phyloP scores from a whole-genome alignment of 1,140 invertebrate genomes.

The Anagrus nilaparvatae region DNA sequence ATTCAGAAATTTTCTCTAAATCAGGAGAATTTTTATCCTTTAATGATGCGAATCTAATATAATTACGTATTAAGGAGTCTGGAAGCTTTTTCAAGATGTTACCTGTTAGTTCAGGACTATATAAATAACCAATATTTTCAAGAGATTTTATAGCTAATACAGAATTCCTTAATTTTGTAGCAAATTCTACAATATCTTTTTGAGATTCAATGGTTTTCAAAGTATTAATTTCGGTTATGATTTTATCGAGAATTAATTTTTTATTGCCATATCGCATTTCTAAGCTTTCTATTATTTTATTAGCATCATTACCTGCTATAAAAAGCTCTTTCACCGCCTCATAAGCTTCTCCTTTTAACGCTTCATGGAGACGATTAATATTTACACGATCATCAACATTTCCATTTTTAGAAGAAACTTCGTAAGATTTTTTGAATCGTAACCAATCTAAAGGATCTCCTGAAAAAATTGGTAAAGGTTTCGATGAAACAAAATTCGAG shows the following conservation, averaged over 20 bases:
- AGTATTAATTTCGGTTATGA: no score
- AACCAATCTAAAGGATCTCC: constrained; percentile 6
- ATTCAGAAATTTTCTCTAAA: no score
- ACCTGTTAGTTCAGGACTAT: no score
- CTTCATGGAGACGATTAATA: background rate
- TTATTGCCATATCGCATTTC: background rate
- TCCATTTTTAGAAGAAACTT: constrained; percentile 1
- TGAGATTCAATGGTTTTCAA: no score
- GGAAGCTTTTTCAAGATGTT: background rate
- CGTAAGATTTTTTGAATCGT: constrained; percentile 7
- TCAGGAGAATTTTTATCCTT: background rate
- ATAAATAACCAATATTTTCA: background rate
- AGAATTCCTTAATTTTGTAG: no score
- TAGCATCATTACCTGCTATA: background rate
- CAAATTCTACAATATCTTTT: no score
- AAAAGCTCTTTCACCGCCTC: background rate
- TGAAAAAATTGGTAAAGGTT: constrained; percentile 5
- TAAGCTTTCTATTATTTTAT: background rate
- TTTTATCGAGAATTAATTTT: background rate
- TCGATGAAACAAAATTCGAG: no score
- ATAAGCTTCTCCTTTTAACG: background rate
- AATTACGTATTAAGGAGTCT: background rate
- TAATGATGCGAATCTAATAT: background rate
- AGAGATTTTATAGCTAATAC: no score
- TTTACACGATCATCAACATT: constrained; percentile 4